phyloP scores from a whole-genome alignment of 2,113 vertebrate species.

The Neoarius graeffei region DNA sequence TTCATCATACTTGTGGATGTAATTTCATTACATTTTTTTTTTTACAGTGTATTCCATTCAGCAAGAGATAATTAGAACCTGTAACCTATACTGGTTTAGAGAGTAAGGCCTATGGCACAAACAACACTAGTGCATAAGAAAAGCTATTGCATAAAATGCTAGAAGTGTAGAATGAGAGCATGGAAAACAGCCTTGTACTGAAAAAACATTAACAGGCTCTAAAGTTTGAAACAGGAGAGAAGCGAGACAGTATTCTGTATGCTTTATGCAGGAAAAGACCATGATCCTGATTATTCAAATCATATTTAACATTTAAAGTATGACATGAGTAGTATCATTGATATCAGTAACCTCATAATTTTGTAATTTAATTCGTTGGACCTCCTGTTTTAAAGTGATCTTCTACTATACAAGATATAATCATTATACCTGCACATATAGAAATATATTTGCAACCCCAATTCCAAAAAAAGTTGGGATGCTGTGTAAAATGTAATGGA shows the following conservation, averaged over 20 bases:
- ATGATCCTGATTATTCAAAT: not conserved
- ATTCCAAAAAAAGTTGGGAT: too few species aligned
- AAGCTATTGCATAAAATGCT: not conserved
- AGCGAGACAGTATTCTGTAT: not conserved
- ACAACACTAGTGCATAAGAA: not conserved
- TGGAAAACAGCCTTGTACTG: not conserved
- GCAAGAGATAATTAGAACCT: not conserved
- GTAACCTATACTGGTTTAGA: not conserved
- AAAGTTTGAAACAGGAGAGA: not conserved
- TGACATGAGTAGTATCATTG: not conserved
- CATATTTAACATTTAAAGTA: not conserved
- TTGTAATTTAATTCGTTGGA: not conserved
- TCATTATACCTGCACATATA: not conserved
- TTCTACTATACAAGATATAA: not conserved
- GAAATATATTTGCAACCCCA: too few species aligned
- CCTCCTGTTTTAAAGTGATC: not conserved
- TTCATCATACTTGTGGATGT: constrained; percentile 8
- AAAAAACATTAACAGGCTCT: not conserved
- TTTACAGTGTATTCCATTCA: not conserved
- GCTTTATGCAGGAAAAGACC: not conserved
- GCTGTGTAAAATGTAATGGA: not conserved
- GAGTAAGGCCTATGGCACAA: not conserved
- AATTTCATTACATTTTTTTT: not conserved
- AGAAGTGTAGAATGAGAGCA: not conserved
- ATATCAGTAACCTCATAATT: not conserved